A percentile compares a stretch with the other conserved stretches of the same genome.
These are phyloP conservation scores for Leptodactylus fuscus DNA, from an alignment of 2,113 vertebrate species.

Conservation along the genomic window DNA sequence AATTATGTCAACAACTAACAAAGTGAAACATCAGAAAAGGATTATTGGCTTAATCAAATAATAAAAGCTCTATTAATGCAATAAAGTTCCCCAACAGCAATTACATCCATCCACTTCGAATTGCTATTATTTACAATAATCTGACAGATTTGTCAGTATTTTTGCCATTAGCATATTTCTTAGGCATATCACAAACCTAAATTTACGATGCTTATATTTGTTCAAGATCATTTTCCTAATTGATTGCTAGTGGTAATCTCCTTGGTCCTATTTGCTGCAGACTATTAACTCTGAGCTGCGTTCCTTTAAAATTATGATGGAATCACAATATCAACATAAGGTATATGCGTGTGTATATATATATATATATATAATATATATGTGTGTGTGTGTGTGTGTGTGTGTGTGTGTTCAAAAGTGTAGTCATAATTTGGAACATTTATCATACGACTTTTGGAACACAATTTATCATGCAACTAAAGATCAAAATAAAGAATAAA, in stretches of 20 bases:
- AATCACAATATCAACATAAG: background rate
- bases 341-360: background rate
- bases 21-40: constrained; percentile 73
- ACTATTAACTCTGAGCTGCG: constrained; percentile 83
- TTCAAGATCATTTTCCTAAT: constrained; percentile 83
- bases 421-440: too few relatives aligned
- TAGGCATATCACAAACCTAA: constrained; percentile 83
- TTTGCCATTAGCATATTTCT: constrained; percentile 86
- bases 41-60: constrained; percentile 78
- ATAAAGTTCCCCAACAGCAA: constrained; percentile 81
- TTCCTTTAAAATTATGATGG: constrained; percentile 72
- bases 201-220: constrained; percentile 82
- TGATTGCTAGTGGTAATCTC: constrained; percentile 87
- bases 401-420: too few relatives aligned
- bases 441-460: too few relatives aligned
- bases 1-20: constrained; percentile 76
- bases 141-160: constrained; percentile 81
- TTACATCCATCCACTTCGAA: constrained; percentile 83
- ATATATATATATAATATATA: background rate
- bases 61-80: constrained; percentile 77
- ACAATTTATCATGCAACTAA: too few relatives aligned
- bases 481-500: too few relatives aligned
- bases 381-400: too few relatives aligned
- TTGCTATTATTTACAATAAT: constrained; percentile 82
- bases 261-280: constrained; percentile 81